Base-by-base conservation (phyloP, 2,888 invertebrate species). In the Mycalesis mineus region DNA sequence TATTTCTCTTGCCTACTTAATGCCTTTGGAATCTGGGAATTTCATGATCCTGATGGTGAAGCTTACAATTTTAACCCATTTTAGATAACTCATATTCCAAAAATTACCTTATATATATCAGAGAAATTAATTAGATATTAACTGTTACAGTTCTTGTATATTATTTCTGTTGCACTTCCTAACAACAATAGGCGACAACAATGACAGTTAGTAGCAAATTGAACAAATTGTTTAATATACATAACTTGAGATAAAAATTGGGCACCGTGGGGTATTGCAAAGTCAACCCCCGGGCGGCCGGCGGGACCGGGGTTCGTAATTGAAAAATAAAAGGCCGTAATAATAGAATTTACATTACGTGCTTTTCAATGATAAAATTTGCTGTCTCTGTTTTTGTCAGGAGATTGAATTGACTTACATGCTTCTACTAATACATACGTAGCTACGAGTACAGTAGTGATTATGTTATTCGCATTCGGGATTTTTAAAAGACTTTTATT, bases 241-340 rank as follows among this genome's bases (percentile, higher is more conserved):
- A 49, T 45, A 44, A 57, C 37, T 48, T 58, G 42, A 61, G 51
- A 52, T 58, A 58, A 63, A 60, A 68, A 69, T 70, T 62, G 59
- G 65, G 66, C 60, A 66, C 63, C 69, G 62, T 69, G 70, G 77
- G 75, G 77, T 72, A 75, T 78, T 65, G 72, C 73, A 71, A 79
- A 82, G 78, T 79, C 77, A 81, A 77, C 85, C 88, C 87, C 78
- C 78, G 80, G 87, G 84, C 86, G 76, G 74, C 60, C 72, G 69
- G 72, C 69, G 77, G 75, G 74, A 68, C 76, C 70, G 75, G 82
- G 80, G 75, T 67, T 76, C 80, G 89, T 88, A 89, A 89, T 89
- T 89, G 89, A 87, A 88, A 89, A 89, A 88, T 89, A 89, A 88
- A 88, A 88, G 86, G 78, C 84, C 82, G 84, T 85, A 84, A 88